phyloP scores from a whole-genome alignment of 2,113 vertebrate species.

The Coturnix japonica region DNA sequence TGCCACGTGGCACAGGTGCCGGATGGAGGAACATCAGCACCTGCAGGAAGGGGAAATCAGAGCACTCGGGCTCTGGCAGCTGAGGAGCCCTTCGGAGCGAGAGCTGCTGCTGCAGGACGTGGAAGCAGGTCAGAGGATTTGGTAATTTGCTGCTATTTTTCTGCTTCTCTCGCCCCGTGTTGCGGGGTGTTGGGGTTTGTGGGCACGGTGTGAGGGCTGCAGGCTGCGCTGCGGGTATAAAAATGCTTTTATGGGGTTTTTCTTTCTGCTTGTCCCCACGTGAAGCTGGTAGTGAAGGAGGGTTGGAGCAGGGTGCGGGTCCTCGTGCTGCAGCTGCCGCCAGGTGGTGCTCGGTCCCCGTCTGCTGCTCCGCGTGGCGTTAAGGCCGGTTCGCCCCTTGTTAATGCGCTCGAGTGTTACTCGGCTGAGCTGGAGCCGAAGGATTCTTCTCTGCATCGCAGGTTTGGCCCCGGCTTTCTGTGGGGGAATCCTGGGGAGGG shows the following conservation, averaged over 20 bases:
- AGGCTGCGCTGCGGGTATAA: rapidly evolving
- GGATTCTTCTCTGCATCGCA: rapidly evolving
- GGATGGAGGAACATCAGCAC: not conserved
- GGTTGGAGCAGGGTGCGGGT: not conserved
- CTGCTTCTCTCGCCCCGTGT: not conserved
- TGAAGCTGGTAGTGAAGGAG: not conserved
- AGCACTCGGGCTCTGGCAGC: not conserved
- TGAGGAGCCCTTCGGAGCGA: not conserved
- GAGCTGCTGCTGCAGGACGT: not conserved
- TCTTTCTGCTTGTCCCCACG: rapidly evolving
- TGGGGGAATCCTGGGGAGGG: not conserved
- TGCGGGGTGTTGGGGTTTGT: rapidly evolving
- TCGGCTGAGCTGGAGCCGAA: not conserved
- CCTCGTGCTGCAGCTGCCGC: constrained; percentile 47
- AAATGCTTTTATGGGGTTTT: rapidly evolving
- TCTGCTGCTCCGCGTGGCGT: too few species aligned
- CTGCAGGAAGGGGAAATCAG: not conserved
- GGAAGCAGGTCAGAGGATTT: not conserved
- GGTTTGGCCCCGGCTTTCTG: not conserved
- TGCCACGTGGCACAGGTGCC: not conserved
- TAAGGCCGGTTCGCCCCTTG: too few species aligned
- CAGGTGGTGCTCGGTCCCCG: constrained; percentile 71
- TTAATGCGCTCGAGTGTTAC: too few species aligned
- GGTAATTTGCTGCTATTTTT: not conserved
- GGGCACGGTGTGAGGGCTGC: rapidly evolving